Conservation (phyloP, 2,888 invertebrate species). For the Folsomia candida region DNA sequence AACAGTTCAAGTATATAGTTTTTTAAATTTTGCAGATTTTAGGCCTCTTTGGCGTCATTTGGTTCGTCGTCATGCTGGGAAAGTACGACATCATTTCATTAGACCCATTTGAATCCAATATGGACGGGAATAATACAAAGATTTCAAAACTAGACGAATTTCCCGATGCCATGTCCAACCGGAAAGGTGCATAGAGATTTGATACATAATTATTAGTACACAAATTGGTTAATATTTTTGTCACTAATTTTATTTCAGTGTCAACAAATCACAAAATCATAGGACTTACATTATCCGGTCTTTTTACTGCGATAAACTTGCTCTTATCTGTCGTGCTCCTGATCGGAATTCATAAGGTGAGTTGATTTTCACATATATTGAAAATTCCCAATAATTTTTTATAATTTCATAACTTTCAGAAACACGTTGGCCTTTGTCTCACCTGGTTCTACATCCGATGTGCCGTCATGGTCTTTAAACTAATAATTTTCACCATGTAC, state of each 20-base stretch:
- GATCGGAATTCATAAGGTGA: conserved; percentile 33
- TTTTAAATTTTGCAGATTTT: conserved; percentile 23
- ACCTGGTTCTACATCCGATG: conserved; percentile 49
- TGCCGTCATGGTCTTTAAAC: conserved; percentile 45
- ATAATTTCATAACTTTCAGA: conserved; percentile 21
- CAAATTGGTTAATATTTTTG: neutral
- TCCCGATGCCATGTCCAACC: neutral
- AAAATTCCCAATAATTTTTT: neutral
- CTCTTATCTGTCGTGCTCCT: conserved; percentile 28
- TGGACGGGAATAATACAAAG: neutral
- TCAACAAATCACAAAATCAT: conserved; percentile 40
- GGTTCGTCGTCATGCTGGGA: conserved; percentile 41
- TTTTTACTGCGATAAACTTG: conserved; percentile 36
- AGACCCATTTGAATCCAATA: conserved; percentile 39
- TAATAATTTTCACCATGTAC: conserved; percentile 45
- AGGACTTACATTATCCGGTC: conserved; percentile 32
- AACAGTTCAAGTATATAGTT: neutral
- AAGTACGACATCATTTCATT: conserved; percentile 35
- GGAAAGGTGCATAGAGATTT: neutral
- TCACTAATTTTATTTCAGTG: conserved; percentile 8
- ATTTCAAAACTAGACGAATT: neutral
- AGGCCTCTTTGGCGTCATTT: conserved; percentile 39
- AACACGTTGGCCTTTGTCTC: conserved; percentile 37
- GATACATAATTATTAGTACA: neutral
- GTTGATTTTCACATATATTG: neutral